A percentile compares a stretch with the other conserved stretches of the same genome.
phyloP scores from a whole-genome alignment of 2,888 invertebrate genomes.

The Agelastica alni region DNA sequence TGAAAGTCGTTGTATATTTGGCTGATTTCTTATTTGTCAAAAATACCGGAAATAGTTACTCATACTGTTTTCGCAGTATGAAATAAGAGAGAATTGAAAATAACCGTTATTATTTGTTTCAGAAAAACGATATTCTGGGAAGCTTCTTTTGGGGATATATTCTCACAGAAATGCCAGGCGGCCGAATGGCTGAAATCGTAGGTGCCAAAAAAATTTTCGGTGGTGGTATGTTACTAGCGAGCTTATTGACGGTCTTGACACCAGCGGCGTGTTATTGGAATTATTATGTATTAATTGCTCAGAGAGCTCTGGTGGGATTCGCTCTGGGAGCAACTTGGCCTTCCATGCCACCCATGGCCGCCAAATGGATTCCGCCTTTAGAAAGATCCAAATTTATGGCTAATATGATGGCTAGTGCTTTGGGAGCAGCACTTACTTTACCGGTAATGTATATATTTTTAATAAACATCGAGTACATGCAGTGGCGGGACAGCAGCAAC shows the following conservation, averaged over 20 bases:
- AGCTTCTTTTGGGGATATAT: constrained; percentile 94
- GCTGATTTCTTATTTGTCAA: no score
- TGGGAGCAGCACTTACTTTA: constrained; percentile 90
- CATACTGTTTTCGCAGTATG: no score
- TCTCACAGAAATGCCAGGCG: constrained; percentile 86
- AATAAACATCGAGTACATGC: no score
- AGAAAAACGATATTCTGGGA: constrained; percentile 80
- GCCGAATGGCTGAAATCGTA: constrained; percentile 79
- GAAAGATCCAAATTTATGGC: constrained; percentile 93
- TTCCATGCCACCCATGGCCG: constrained; percentile 89
- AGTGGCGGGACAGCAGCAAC: no score
- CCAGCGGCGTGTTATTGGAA: constrained; percentile 75
- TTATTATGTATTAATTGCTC: constrained; percentile 70
- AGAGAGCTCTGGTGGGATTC: constrained; percentile 65
- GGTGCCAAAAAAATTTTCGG: constrained; percentile 86
- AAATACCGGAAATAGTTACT: no score
- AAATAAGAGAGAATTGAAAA: no score
- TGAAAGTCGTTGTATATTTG: no score
- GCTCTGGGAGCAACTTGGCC: constrained; percentile 86
- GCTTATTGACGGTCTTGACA: constrained; percentile 78
- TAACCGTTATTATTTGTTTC: no score
- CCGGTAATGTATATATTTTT: constrained; percentile 70
- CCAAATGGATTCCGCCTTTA: constrained; percentile 92
- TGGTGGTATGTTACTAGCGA: constrained; percentile 82
- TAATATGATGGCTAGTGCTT: constrained; percentile 89